These are phyloP conservation scores for Petrocephalus microphthalmus DNA, from an alignment of 2,113 vertebrate genomes.

Conservation along the genomic window DNA sequence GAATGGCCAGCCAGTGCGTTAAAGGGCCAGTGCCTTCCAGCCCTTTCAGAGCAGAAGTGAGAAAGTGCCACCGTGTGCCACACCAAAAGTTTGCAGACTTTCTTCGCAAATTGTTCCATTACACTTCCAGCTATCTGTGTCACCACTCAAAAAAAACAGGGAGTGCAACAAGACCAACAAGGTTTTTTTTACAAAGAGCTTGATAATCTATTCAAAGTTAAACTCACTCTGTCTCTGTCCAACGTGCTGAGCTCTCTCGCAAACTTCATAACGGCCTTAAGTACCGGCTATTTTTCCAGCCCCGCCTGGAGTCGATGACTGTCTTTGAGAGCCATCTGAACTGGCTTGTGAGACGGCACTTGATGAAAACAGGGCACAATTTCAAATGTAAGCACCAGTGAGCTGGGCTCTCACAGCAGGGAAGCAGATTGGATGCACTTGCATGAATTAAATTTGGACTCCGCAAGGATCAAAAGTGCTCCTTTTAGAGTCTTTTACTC, in stretches of 20 bases:
- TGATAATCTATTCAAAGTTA: background rate
- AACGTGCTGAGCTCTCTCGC: background rate
- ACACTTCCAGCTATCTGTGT: background rate
- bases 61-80: background rate
- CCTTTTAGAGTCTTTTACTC: background rate
- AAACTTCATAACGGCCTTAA: background rate
- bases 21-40: background rate
- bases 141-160: background rate
- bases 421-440: background rate
- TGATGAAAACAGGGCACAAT: background rate
- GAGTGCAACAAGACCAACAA: background rate
- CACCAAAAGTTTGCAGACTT: background rate
- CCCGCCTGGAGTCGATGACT: background rate
- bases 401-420: background rate
- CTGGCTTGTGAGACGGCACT: background rate
- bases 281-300: background rate
- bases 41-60: background rate
- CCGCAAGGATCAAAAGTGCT: background rate
- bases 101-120: background rate
- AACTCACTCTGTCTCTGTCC: background rate
- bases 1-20: background rate
- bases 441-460: background rate
- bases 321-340: background rate
- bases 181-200: background rate
- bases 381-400: background rate